Evolutionary conservation across 2,797 vertebrate species (phyloP).

Genomic region (Cuculus canorus): DNA sequence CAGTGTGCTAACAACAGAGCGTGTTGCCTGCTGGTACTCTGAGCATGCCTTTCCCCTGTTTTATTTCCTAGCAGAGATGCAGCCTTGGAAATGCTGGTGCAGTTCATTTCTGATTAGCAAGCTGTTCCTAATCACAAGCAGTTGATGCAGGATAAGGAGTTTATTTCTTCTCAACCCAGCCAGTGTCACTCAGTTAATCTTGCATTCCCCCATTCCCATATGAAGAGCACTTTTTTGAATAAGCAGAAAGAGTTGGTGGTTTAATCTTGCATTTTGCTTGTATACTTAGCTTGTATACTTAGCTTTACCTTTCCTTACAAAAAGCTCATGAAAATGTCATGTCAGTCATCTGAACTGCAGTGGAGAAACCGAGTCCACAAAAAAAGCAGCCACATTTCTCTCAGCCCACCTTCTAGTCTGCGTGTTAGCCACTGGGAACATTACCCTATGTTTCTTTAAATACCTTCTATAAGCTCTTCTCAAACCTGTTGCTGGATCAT

Average conservation of each 20-base stretch:
- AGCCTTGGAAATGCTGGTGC: background rate
- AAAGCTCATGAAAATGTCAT: background rate
- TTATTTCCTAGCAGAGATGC: background rate
- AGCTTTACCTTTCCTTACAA: background rate
- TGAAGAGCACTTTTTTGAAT: background rate
- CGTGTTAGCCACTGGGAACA: background rate
- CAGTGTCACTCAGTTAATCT: background rate
- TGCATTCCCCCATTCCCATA: background rate
- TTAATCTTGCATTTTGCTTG: background rate
- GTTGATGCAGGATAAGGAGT: background rate
- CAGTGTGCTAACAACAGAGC: background rate
- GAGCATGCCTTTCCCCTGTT: background rate
- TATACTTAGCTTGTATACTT: no score
- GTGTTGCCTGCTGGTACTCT: background rate
- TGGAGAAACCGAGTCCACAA: background rate
- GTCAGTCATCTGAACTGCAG: background rate
- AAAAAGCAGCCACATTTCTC: background rate
- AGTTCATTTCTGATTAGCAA: background rate
- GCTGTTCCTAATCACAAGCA: background rate
- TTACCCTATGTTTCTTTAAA: background rate
- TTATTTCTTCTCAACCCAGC: background rate
- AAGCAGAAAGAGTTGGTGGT: background rate
- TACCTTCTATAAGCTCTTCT: background rate
- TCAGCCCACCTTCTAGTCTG: background rate
- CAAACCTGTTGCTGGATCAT: constrained; percentile 5